These are phyloP conservation scores for Euglossa dilemma DNA, from an alignment of 1,140 invertebrate genomes.

Conservation along the genomic window DNA sequence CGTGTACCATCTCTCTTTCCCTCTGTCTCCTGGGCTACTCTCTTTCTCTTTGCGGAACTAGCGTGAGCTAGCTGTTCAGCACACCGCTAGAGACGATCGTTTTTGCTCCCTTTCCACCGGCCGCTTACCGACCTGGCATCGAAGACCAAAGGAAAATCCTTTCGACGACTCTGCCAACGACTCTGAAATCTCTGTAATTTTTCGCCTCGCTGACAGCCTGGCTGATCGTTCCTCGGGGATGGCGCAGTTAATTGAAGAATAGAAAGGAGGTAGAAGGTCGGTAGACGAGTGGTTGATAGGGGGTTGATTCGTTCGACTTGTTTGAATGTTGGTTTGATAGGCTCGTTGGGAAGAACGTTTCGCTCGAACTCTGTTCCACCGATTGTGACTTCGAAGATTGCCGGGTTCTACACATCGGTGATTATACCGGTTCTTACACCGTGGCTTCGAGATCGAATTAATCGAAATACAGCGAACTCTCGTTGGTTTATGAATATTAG, in stretches of 20 bases:
- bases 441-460: no score
- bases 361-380: no score
- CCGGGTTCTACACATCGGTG: no score
- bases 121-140: conserved; percentile 55
- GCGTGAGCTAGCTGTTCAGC: conserved; percentile 49
- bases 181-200: conserved; percentile 45
- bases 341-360: not conserved
- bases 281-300: not conserved
- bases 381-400: no score
- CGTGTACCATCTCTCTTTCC: not conserved
- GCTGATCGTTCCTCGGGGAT: no score
- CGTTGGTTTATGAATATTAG: no score
- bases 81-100: conserved; percentile 56
- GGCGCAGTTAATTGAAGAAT: conserved; percentile 9
- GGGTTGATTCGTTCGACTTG: not conserved
- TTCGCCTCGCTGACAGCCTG: not conserved
- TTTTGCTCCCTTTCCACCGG: conserved; percentile 68
- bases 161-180: conserved; percentile 30
- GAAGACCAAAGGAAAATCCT: conserved; percentile 56
- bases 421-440: no score
- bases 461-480: no score
- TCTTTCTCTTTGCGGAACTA: conserved; percentile 32
- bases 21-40: not conserved
- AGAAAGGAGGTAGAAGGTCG: not conserved
- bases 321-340: not conserved